Percentiles rank a stretch among this genome's conserved stretches.
Evolutionary conservation across 2,797 vertebrate genomes (phyloP).

Genomic region (Spinus olivaceus): DNA sequence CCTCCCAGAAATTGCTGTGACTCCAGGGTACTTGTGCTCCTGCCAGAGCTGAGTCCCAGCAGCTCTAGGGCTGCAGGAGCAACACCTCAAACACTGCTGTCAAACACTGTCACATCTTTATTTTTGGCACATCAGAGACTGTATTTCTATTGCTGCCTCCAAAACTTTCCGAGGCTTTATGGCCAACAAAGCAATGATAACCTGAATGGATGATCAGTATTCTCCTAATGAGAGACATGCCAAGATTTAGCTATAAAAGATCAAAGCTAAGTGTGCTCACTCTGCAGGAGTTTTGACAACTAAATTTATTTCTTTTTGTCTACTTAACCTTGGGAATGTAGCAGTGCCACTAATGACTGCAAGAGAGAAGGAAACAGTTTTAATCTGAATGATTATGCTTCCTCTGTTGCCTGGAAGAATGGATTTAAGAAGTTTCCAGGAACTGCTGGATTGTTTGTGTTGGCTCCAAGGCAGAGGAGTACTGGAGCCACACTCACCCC

Average conservation of each 20-base stretch:
- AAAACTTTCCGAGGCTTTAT: not conserved
- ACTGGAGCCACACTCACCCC: not conserved
- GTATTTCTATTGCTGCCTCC: not conserved
- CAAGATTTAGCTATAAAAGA: not conserved
- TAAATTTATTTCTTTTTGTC: not conserved
- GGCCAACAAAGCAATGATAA: not conserved
- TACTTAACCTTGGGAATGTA: slow-evolving; percentile 4
- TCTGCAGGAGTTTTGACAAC: accelerated
- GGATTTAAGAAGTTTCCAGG: not conserved
- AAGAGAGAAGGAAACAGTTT: not conserved
- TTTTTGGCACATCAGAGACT: not conserved
- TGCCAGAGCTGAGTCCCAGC: not conserved
- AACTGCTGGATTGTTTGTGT: not conserved
- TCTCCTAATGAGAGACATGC: not conserved
- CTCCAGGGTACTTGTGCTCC: not conserved
- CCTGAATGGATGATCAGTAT: not conserved
- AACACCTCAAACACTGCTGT: accelerated
- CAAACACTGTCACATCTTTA: not conserved
- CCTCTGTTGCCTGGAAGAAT: not conserved
- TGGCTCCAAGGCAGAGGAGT: not conserved
- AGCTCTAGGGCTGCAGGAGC: not conserved
- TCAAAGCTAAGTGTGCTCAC: not conserved
- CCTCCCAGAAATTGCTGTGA: not conserved
- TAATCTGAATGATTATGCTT: not conserved
- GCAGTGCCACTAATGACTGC: not conserved